phyloP scores from a whole-genome alignment of 2,888 invertebrate genomes.

The Melanostoma scalare region DNA sequence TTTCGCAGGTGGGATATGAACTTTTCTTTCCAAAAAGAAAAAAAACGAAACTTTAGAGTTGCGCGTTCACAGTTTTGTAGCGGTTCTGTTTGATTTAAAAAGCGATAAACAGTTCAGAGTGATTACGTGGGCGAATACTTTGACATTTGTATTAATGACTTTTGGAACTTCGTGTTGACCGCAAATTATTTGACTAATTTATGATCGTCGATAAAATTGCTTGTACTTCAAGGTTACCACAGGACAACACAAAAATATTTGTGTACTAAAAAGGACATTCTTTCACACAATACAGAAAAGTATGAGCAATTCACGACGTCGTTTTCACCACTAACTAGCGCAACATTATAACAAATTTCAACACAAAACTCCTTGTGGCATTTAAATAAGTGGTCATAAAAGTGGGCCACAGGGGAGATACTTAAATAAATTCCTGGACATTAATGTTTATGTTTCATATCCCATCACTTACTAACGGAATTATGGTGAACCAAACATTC shows the following conservation, averaged over 20 bases:
- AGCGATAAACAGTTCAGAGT: too few relatives aligned
- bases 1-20: neutral
- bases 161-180: slow-evolving; percentile 42
- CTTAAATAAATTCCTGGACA: neutral
- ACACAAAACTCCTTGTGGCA: neutral
- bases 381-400: slow-evolving; percentile 12
- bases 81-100: too few relatives aligned
- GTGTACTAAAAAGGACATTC: too few relatives aligned
- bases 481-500: too few relatives aligned
- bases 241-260: too few relatives aligned
- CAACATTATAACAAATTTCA: slow-evolving; percentile 7
- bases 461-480: too few relatives aligned
- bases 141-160: slow-evolving; percentile 20
- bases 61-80: too few relatives aligned
- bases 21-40: too few relatives aligned
- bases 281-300: neutral
- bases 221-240: too few relatives aligned
- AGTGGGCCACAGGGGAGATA: slow-evolving; percentile 5
- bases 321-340: neutral
- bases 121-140: slow-evolving; percentile 45
- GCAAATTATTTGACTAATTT: slow-evolving; percentile 50
- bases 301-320: neutral
- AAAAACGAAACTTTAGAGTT: too few relatives aligned
- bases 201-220: slow-evolving; percentile 15
- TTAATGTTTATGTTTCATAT: too few relatives aligned